Evolutionary conservation across 2,888 invertebrate species (phyloP), one percentile per base, ranked within the genome.

Genomic region (Halictus ligatus): DNA sequence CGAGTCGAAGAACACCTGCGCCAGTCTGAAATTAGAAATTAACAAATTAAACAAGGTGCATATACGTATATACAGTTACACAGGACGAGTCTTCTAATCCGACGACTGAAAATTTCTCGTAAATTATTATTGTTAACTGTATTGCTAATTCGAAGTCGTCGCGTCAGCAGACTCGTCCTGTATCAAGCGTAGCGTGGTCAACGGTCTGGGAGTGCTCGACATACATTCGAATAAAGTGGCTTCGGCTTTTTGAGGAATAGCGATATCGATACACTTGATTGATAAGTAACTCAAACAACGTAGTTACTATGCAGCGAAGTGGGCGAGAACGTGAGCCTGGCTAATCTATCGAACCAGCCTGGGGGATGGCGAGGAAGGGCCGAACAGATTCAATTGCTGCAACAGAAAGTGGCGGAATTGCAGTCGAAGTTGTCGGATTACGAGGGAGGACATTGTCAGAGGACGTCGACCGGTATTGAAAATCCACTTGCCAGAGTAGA

Each of bases 341-440:
- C 96, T 90, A 96, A 96, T 78, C 93, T 97, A 54, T 96, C 96
- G 75, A 96, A 96, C 89, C 96, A 96, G 84, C 95, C 96, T 76
- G 96, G 96, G 71, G 96, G 96, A 18, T 98, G 98, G 98, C 97
- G 97, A 88, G 98, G 98, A 0, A 96, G 98, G 87, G 97, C 98
- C 1, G 97, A 98, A 92, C 97, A 97, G 92, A 97, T 98, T 84
- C 94, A 97, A 0, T 95, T 96, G 21, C 94, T 98, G 75, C 97
- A 97, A 92, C 96, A 96, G 78, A 97, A 97, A 95, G 95, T 97
- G 75, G 94, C 94, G 10, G 97, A 98, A 76, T 93, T 98, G 0
- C 97, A 97, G 91, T 96, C 96, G 40, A 97, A 97, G 92, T 90
- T 97, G 21, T 96, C 95, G 88, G 89, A 92, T 48, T 85, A 89